Evolutionary conservation across 2,888 invertebrate species (phyloP).

Genomic region (Craniophora ligustri): DNA sequence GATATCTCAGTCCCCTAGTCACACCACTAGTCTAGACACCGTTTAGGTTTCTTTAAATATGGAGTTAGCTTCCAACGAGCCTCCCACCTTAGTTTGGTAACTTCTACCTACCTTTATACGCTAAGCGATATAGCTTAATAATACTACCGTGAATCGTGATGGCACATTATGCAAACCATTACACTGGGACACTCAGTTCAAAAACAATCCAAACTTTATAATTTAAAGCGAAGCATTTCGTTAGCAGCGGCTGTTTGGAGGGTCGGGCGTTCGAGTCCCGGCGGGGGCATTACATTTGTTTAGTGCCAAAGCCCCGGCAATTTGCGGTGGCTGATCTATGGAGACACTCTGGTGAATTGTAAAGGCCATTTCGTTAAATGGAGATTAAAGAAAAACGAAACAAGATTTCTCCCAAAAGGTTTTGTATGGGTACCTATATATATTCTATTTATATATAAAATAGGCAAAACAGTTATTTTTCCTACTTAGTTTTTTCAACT

Average conservation of each 20-base stretch:
- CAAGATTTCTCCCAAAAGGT: neutral
- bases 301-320: conserved; percentile 26
- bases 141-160: too few relatives aligned
- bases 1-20: too few relatives aligned
- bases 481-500: too few relatives aligned
- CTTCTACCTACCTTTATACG: too few relatives aligned
- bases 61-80: too few relatives aligned
- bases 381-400: neutral
- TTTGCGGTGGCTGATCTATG: conserved; percentile 42
- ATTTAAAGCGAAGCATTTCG: conserved; percentile 47
- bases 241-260: conserved; percentile 27
- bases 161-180: conserved; percentile 7
- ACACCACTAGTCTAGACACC: too few relatives aligned
- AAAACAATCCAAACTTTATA: conserved; percentile 48
- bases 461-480: too few relatives aligned
- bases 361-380: conserved; percentile 12
- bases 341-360: conserved; percentile 2
- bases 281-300: conserved; percentile 48
- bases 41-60: too few relatives aligned
- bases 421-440: too few relatives aligned
- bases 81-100: too few relatives aligned
- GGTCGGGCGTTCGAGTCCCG: conserved; percentile 41
- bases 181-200: conserved; percentile 11
- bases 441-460: too few relatives aligned
- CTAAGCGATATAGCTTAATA: too few relatives aligned